Base-by-base conservation (phyloP, 2,888 invertebrate genomes). In the Polymixis flavicincta region DNA sequence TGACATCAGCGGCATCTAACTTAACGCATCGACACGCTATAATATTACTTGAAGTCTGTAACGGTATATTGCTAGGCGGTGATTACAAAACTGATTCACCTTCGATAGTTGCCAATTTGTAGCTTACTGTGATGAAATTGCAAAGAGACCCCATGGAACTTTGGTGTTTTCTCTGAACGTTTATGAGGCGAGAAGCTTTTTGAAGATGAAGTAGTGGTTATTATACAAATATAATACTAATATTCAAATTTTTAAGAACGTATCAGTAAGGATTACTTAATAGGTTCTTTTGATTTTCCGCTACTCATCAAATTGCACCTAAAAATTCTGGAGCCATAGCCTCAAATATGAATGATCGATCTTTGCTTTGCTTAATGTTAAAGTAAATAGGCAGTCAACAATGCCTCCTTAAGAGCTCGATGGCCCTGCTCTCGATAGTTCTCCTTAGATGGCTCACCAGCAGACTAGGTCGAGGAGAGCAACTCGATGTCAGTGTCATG, bases 391-490 rank as follows among this genome's bases (percentile, higher is more conserved):
- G 86, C 89, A 90, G 86, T 87, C 89, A 93, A 93, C 93, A 93
- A 93, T 94, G 91, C 92, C 93, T 90, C 93, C 94, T 95, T 94
- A 94, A 95, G 92, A 94, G 93, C 94, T 89, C 91, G 94, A 90
- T 93, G 96, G 95, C 96, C 96, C 92, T 95, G 96, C 96, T 96
- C 96, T 96, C 96, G 95, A 95, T 96, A 93, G 92, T 92, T 94
- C 95, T 96, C 96, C 96, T 94, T 96, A 96, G 96, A 96, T 96
- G 96, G 95, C 95, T 94, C 96, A 94, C 92, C 92, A 92, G 91
- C 92, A 95, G 95, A 96, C 94, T 96, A 95, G 96, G 96, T 96
- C 96, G 96, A 96, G 96, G 96, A 95, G 94, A 96, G 92, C 96
- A 87, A 94, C 93, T 94, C 93, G 92, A 93, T 94, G 95, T 95